Conservation (phyloP, 2,113 vertebrate genomes). For the Phylloscopus trochilus region DNA sequence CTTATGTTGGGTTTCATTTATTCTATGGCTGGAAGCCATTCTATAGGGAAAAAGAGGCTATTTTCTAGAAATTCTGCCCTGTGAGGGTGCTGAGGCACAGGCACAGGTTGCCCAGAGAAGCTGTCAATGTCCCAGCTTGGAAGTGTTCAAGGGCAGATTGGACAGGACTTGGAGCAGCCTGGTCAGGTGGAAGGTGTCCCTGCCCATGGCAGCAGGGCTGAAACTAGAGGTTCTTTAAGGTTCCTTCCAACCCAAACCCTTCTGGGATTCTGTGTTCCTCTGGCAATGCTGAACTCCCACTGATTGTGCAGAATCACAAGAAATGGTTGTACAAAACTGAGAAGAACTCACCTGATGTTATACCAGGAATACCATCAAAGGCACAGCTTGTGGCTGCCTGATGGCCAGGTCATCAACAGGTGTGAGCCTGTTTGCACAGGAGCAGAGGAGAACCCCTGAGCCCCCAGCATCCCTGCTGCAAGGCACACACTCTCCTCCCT, state of each 20-base stretch:
- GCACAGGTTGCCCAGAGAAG: not conserved
- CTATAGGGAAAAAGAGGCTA: not conserved
- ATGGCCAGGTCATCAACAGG: accelerated
- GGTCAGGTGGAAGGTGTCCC: not conserved
- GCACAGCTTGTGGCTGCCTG: not conserved
- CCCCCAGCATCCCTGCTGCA: accelerated
- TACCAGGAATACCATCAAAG: not conserved
- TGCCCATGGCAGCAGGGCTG: not conserved
- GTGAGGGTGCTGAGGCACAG: not conserved
- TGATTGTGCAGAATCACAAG: not conserved
- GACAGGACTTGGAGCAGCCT: not conserved
- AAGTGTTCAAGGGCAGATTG: not conserved
- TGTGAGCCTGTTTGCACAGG: not conserved
- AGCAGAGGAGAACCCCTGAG: not conserved
- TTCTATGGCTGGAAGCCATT: not conserved
- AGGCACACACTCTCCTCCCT: not conserved
- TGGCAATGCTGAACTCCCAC: not conserved
- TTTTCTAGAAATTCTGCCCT: not conserved
- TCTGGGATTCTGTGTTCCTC: not conserved
- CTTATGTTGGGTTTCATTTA: not conserved
- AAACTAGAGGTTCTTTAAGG: not conserved
- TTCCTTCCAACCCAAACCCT: not conserved
- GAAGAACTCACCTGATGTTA: not conserved
- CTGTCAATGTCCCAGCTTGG: not conserved
- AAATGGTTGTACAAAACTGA: not conserved